Percentiles rank a stretch among this genome's conserved stretches.
These are phyloP conservation scores for Eptatretus burgeri DNA, from an alignment of 2,113 vertebrate genomes.

Conservation along the genomic window DNA sequence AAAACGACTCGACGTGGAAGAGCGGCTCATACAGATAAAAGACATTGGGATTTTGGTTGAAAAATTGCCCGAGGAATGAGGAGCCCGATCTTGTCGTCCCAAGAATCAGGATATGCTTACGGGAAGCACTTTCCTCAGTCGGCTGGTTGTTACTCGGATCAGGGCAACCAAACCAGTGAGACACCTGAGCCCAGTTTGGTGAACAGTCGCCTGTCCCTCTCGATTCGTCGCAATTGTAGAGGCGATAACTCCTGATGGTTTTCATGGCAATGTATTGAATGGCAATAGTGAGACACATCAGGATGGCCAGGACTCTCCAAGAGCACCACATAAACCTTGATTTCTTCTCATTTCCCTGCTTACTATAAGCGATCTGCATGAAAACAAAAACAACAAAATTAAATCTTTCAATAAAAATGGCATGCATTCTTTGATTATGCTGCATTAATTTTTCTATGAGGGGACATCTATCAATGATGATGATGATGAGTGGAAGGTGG, in stretches of 20 bases:
- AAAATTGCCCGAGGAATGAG: constrained; percentile 72
- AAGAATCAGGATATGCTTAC: constrained; percentile 48
- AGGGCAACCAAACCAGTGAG: neutral
- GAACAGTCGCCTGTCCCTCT: constrained; percentile 14
- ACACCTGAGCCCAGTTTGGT: neutral
- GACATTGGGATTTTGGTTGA: constrained; percentile 80
- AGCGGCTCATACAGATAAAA: constrained; percentile 96
- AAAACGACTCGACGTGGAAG: constrained; percentile 61
- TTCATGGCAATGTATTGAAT: constrained; percentile 95
- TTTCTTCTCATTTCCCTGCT: no score
- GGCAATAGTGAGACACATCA: constrained; percentile 77
- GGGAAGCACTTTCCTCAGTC: constrained; percentile 34
- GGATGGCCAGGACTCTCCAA: constrained; percentile 91
- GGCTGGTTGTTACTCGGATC: neutral
- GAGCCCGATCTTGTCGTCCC: constrained; percentile 79
- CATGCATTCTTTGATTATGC: no score
- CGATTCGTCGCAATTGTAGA: constrained; percentile 47
- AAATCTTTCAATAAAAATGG: no score
- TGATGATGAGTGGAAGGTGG: no score
- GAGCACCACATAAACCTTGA: constrained; percentile 64
- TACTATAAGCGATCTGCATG: no score
- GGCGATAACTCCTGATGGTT: constrained; percentile 70
- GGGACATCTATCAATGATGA: no score
- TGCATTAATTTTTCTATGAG: no score
- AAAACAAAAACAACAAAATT: no score